Base-by-base conservation (phyloP, 2,113 vertebrate species). In the Myotis yumanensis region DNA sequence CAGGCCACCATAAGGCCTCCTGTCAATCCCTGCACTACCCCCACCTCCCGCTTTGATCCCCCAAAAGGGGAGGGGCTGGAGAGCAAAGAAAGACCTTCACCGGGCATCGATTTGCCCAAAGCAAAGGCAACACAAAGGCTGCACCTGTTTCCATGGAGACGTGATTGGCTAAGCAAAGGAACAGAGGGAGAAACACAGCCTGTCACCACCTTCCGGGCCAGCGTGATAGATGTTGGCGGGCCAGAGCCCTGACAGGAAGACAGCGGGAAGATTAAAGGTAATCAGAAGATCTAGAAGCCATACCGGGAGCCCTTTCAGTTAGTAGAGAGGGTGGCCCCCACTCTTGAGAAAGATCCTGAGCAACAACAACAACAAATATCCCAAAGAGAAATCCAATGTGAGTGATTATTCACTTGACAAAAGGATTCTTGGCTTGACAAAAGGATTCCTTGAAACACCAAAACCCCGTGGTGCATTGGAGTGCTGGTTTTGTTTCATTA, bases 131-230 rank as follows among this genome's bases (percentile, higher is more conserved):
- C 97, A 97, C 96, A 89, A 88, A 98, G 96, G 96, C 96, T 59
- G 15, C 92, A 54, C 30, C 92, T 95, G 98, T 98, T 98, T 97
- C 98, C 98, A 98, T 98, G 97, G 98, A 98, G 98, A 98, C 94
- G 9, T 64, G 97, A 98, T 89, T 62, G 96, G 96, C 37, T 5
- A 77, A 98, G 98, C 93, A 90, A 98, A 97, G 94, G 96, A 96
- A 96, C 93, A 87, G 93, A 96, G 91, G 11, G 15, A 95, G 92
- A 95, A 97, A 95, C 95, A 96, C 97, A 97, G 89, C 92, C 93
- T 37, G 10, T 95, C 94, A 95, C 97, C 97, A 96, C 95, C 66
- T 96, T 95, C 96, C 72, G 4, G 73, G 92, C 95, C 90, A 69
- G 5, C 1, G 51, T 98, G 98, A 98, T 98, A 89, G 96, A 98